Evolutionary conservation across 2,888 invertebrate genomes (phyloP), one percentile per base, ranked within the genome.

Genomic region (Pristionchus exspectatus): DNA sequence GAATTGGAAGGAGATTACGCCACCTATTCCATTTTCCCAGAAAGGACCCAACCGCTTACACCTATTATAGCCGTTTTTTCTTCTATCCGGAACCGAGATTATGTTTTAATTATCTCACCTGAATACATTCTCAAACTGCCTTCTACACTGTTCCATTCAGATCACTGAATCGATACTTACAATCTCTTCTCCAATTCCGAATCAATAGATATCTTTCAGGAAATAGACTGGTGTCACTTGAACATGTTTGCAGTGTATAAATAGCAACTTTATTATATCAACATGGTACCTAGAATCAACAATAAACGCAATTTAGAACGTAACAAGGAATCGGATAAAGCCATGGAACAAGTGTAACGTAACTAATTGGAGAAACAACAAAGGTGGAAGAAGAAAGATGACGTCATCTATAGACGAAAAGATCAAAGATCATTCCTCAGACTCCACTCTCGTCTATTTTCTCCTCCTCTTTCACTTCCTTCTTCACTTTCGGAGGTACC

Each of bases 401-500:
- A 63, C 63, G 63, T 87, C 87, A 87, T 21, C 30, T 5, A 87
- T n/a, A 0, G 24, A 33, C 24, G 38, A 27, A 21, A 30, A 85
- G 56, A 85, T 59, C 84, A 85, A 85, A 59, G 33, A 85, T 59
- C 59, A 85, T 27, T 87, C 44, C 16, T 69, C 69, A 69, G 30
- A 69, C 87, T 44, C 69, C 69, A 87, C 44, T 87, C 66, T 44
- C 54, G n/a, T 88, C 87, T 74, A 88, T 88, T 16, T 50, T 50
- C 50, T 72, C 87, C 27, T 87, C 87, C 7, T 69, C 56, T 30
- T 33, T 54, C 54, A 27, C 87, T 72, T 87, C 74, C n/a, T 50
- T 88, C 74, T 50, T 56, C n/a, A n/a, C 87, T 24, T 88, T 88
- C 56, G 87, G 87, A 33, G 87, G 87, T 12, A 88, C 87, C 87